phyloP scores from a whole-genome alignment of 2,888 invertebrate genomes.

The Chaetogeoica ovagalla region DNA sequence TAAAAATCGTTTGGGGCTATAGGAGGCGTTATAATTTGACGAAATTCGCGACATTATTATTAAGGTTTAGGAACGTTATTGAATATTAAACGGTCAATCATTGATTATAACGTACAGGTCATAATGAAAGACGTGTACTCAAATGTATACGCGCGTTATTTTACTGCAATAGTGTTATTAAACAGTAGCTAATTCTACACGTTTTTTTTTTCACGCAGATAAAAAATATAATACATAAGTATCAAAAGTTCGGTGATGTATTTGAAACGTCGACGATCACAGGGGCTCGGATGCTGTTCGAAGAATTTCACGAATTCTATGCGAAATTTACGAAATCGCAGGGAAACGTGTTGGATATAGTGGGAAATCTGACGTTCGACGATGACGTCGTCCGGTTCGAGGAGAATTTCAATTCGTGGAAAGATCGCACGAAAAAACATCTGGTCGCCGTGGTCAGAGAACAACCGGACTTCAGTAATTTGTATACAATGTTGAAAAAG shows the following conservation, averaged over 20 bases:
- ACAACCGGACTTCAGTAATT: not conserved
- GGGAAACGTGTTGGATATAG: not conserved
- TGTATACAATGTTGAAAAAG: not conserved
- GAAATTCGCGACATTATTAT: too few species aligned
- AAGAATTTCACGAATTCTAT: not conserved
- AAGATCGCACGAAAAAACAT: not conserved
- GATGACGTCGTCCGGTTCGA: not conserved
- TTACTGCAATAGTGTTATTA: too few species aligned
- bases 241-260: not conserved
- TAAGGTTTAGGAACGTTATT: too few species aligned
- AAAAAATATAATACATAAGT: constrained; percentile 10
- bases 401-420: not conserved
- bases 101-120: too few species aligned
- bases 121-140: too few species aligned
- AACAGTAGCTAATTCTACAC: not conserved
- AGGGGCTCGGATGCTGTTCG: not conserved
- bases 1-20: too few species aligned
- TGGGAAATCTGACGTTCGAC: constrained; percentile 5
- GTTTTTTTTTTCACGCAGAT: not conserved
- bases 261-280: constrained; percentile 6
- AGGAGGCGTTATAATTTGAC: too few species aligned
- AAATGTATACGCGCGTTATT: too few species aligned
- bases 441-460: not conserved
- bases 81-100: too few species aligned
- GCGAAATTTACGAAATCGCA: not conserved